Conservation (phyloP, 2,113 vertebrate genomes). For the Peucedramus taeniatus region DNA sequence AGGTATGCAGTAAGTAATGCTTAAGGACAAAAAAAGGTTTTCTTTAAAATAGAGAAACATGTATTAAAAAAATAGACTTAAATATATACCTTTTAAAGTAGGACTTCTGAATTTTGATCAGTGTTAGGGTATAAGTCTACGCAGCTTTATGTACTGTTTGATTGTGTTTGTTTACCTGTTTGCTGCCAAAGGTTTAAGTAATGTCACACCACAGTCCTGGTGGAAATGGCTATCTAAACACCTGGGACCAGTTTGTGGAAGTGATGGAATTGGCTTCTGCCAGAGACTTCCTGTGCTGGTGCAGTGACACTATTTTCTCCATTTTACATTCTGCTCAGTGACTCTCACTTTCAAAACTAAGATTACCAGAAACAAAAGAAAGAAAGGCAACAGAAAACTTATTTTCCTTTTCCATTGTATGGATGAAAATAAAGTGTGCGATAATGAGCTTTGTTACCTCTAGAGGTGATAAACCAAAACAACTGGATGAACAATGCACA, state of each 20-base stretch:
- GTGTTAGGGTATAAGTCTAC: background rate
- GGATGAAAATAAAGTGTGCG: background rate
- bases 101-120: background rate
- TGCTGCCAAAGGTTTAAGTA: background rate
- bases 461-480: conserved; percentile 19
- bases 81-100: background rate
- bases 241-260: conserved; percentile 2
- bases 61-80: background rate
- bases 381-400: background rate
- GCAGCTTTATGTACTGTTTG: background rate
- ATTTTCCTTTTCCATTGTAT: background rate
- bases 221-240: conserved; percentile 16
- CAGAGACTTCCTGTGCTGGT: background rate
- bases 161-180: conserved; percentile 9
- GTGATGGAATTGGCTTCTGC: background rate
- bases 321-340: background rate
- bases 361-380: background rate
- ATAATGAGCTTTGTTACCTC: background rate
- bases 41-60: background rate
- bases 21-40: background rate
- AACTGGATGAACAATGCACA: background rate
- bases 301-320: background rate
- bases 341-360: background rate
- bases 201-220: background rate
- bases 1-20: background rate